A percentile compares a stretch with the other conserved stretches of the same genome.
phyloP scores from a whole-genome alignment of 2,888 invertebrate species.

The Bombylius discolor region DNA sequence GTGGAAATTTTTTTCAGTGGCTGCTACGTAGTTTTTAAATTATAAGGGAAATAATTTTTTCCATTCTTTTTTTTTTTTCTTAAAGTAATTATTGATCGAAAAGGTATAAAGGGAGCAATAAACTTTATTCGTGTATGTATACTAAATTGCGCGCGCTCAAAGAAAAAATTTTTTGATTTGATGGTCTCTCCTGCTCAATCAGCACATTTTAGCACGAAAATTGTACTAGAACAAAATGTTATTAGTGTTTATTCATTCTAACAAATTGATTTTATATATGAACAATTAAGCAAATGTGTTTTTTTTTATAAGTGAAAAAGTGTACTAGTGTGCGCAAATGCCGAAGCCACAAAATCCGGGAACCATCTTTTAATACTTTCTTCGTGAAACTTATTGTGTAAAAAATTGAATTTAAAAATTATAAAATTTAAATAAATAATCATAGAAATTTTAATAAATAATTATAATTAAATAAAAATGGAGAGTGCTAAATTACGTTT shows the following conservation, averaged over 20 bases:
- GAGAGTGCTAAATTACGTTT: not conserved
- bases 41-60: not conserved
- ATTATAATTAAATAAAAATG: not conserved
- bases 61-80: not conserved
- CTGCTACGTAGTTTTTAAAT: no score
- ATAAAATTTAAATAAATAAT: not conserved
- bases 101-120: not conserved
- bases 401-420: not conserved
- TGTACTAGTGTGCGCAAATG: slow-evolving; percentile 8
- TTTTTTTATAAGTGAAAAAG: not conserved
- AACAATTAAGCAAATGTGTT: not conserved
- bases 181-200: not conserved
- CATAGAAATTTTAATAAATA: not conserved
- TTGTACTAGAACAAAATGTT: not conserved
- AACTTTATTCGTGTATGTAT: not conserved
- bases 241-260: slow-evolving; percentile 2
- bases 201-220: not conserved
- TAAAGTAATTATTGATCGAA: not conserved
- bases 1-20: no score
- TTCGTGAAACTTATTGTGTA: slow-evolving; percentile 2
- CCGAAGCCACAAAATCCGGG: slow-evolving; percentile 18
- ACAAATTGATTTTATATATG: not conserved
- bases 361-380: slow-evolving; percentile 19
- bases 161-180: not conserved
- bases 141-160: slow-evolving; percentile 13